Evolutionary conservation across 2,113 vertebrate genomes (phyloP).

Genomic region (Pogonocichla stellata): DNA sequence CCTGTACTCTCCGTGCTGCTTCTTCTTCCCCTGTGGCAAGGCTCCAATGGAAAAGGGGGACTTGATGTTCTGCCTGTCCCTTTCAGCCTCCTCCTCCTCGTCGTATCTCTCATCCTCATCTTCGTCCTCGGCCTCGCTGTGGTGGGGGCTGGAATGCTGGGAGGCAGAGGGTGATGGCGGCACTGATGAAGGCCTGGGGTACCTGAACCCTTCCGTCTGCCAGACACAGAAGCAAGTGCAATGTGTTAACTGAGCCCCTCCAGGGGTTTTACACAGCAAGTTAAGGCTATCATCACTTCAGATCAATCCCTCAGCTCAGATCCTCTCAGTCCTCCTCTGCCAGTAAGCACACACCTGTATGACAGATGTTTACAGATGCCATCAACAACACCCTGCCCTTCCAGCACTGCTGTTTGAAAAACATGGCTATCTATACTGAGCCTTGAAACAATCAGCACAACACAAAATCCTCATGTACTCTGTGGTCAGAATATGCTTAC

Average conservation of each 20-base stretch:
- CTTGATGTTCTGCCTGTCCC: slow-evolving; percentile 91
- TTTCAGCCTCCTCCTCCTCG: slow-evolving; percentile 91
- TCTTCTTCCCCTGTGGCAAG: slow-evolving; percentile 77
- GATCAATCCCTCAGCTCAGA: neutral
- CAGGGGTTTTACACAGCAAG: neutral
- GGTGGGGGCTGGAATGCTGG: slow-evolving; percentile 87
- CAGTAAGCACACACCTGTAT: accelerated
- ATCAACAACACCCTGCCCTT: neutral
- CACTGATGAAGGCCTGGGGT: slow-evolving; percentile 88
- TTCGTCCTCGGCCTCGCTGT: slow-evolving; percentile 82
- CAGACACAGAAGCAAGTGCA: neutral
- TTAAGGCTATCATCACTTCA: neutral
- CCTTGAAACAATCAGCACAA: neutral
- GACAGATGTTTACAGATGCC: neutral
- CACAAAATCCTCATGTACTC: neutral
- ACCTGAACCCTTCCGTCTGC: slow-evolving; percentile 90
- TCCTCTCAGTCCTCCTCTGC: neutral
- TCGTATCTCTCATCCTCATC: slow-evolving; percentile 85
- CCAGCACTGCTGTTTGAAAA: neutral
- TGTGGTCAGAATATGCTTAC: neutral
- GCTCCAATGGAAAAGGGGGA: slow-evolving; percentile 77
- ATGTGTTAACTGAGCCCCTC: neutral
- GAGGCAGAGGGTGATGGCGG: slow-evolving; percentile 93
- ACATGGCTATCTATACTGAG: neutral
- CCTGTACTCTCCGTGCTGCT: slow-evolving; percentile 81